These are phyloP conservation scores for Ursus arctos DNA, from an alignment of 2,113 vertebrate genomes.

Conservation along the genomic window DNA sequence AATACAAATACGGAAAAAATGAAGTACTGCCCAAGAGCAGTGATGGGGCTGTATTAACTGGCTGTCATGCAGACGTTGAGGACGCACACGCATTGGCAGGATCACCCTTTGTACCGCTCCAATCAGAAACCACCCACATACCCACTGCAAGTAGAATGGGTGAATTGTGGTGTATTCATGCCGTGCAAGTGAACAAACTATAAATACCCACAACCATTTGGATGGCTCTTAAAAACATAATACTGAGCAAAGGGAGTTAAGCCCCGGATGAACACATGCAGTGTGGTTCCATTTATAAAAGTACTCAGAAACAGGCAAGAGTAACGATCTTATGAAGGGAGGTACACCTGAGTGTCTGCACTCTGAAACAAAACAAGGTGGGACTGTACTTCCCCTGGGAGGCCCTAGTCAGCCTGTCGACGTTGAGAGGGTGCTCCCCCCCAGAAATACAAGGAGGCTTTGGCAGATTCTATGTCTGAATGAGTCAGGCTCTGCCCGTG, in stretches of 20 bases:
- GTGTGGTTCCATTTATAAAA: neutral
- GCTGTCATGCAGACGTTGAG: neutral
- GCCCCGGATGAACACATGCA: neutral
- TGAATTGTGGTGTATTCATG: neutral
- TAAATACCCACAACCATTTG: neutral
- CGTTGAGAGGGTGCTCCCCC: neutral
- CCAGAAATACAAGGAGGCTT: neutral
- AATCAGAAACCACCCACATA: neutral
- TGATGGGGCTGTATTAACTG: neutral
- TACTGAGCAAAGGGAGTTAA: neutral
- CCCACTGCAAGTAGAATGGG: neutral
- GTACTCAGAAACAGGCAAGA: neutral
- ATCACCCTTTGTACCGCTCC: neutral
- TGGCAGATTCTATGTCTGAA: neutral
- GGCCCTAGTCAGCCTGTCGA: neutral
- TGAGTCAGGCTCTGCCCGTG: neutral
- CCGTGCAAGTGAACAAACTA: neutral
- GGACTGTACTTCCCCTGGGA: neutral
- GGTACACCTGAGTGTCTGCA: neutral
- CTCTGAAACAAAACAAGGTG: neutral
- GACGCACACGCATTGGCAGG: neutral
- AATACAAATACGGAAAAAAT: neutral
- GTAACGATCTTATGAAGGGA: neutral
- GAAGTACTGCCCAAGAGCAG: neutral
- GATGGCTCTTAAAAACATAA: constrained; percentile 17